Base-by-base conservation (phyloP, 92 coral and sea anemone genomes). In the Phymanthus crucifer region DNA sequence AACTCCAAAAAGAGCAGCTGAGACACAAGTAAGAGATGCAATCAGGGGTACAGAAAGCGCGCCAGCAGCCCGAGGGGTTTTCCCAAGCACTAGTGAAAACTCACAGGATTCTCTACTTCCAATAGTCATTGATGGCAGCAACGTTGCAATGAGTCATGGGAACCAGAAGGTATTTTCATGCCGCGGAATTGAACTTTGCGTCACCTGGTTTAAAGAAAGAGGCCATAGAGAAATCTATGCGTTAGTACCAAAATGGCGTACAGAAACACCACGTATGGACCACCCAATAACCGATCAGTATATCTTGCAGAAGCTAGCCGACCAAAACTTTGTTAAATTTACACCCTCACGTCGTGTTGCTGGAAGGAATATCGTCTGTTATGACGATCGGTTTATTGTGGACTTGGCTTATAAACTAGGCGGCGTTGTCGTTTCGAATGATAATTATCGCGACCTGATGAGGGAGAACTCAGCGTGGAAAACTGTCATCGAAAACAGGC, bases 141-240 rank as follows among this genome's bases (percentile, higher is more conserved):
- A 96, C 64, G 99, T 96, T 46, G 99, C 99, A 10, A 96, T 96
- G 99, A 82, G 84, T 66, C 99, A 96, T 58, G 99, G 99, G 1
- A 91, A 94, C 32, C 97, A 96, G 77, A 78, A 71, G 34, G 78
- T 83, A 3, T 96, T 96, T 80, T 96, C 99, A 1, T 93, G 98
- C 78, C 93, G 87, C 7, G 99, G 99, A 13, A 96, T 96, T 47
- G 70, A 73, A 24, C 86, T 96, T 35, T 93, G 98, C 78, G 98
- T 96, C 57, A 87, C 87, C 27, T 93, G 85, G 79, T 96, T 96
- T 56, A 46, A 75, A 40, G 45, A 73, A 67, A 80, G 99, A 80
- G 99, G 99, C 4, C 96, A 93, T 75, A 90, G n/a, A 33, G 94
- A 93, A 40, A 89, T 96, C 50, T 93, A 93, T 21, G 99, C 90